Evolutionary conservation across 2,797 vertebrate genomes (phyloP), one percentile per base, ranked within the genome.

Genomic region (Botia kubotai): DNA sequence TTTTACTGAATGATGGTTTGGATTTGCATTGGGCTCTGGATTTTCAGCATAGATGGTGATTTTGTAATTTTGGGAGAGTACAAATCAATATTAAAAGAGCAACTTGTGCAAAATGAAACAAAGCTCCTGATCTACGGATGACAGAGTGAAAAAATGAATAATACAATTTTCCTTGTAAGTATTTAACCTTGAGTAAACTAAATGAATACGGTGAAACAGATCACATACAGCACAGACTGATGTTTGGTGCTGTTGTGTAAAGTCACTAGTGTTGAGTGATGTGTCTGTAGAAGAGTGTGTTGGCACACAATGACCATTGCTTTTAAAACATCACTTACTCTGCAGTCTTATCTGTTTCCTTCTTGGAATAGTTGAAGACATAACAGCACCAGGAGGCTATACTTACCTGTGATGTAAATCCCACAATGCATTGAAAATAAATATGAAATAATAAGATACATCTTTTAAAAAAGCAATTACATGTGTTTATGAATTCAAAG

Each of bases 381-480:
- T 21, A n/a, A n/a, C 50, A 29, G 21, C 4, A 6, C 17, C 11
- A 14, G 50, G 52, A 72, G 7, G 8, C 69, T 53, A 12, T 83
- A 76, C 80, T 68, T 29, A 53, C 62, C 46, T 84, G 17, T n/a
- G 48, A 71, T 50, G 23, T 39, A 63, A 63, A 39, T 8, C 17
- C n/a, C 62, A 2, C 75, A 81, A 85, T 46, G 16, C 33, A 57
- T 73, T 79, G 62, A 33, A 72, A 75, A 72, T 19, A 46, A 84
- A 66, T 82, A 76, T 77, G 33, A 39, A 39, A 12, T 52, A 26
- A 55, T 39, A 72, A 87, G 81, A 81, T 84, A 63, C 69, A 86
- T 82, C 82, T 87, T 90, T 86, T 79, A 83, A 87, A 90, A 88
- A 89, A 81, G 81, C 87, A 91, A 91, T 92, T 91, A 91, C 85